phyloP scores from a whole-genome alignment of 92 coral and sea anemone genomes.

The Montipora capitata region DNA sequence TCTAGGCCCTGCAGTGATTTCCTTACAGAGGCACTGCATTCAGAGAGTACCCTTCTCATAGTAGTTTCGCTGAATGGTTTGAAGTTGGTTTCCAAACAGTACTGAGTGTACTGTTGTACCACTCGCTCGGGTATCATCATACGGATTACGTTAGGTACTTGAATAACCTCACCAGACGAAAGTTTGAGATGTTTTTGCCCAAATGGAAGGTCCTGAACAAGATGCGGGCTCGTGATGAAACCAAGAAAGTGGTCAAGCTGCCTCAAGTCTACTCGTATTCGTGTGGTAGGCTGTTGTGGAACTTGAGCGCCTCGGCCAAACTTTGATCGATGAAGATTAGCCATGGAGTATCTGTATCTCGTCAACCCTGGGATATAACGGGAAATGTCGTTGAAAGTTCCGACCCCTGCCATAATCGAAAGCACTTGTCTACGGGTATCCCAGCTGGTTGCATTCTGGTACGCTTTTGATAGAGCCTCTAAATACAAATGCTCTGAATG shows the following conservation, averaged over 20 bases:
- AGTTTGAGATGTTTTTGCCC: constrained; percentile 23
- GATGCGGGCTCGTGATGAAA: constrained; percentile 42
- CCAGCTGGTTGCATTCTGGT: neutral
- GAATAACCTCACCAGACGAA: constrained; percentile 22
- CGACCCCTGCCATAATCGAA: neutral
- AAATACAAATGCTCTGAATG: too few species aligned
- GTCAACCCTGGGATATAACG: neutral
- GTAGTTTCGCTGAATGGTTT: constrained; percentile 46
- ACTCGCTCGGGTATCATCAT: constrained; percentile 39
- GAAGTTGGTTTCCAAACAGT: constrained; percentile 35
- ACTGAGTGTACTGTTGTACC: constrained; percentile 45
- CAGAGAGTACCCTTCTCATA: constrained; percentile 24
- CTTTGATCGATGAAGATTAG: neutral
- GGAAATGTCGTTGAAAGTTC: neutral
- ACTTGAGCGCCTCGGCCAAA: neutral
- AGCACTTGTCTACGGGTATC: neutral
- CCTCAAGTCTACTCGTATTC: constrained; percentile 24
- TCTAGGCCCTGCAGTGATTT: too few species aligned
- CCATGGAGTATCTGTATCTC: neutral
- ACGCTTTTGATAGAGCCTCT: neutral
- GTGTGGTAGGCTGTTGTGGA: neutral
- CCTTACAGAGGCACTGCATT: constrained; percentile 33
- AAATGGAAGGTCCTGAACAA: constrained; percentile 38
- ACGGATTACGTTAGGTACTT: constrained; percentile 44
- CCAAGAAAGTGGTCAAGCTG: constrained; percentile 41